phyloP scores from a whole-genome alignment of 1,140 invertebrate species.

The Aricia agestis region DNA sequence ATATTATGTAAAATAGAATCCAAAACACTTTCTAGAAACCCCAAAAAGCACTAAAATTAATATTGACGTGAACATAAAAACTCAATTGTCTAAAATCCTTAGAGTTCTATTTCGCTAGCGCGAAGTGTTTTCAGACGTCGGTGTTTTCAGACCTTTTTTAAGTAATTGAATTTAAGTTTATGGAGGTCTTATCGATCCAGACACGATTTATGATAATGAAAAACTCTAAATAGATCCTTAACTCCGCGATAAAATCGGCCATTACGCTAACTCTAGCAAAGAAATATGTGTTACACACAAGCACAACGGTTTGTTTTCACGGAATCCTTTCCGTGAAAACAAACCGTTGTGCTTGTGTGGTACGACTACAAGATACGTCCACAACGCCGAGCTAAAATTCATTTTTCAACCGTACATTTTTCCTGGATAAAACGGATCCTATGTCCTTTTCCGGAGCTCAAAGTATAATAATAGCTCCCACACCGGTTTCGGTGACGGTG shows the following conservation, averaged over 20 bases:
- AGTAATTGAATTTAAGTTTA: slow-evolving; percentile 17
- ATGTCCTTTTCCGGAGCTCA: no score
- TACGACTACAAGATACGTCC: no score
- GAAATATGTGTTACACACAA: background rate
- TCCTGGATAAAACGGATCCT: no score
- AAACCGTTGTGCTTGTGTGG: background rate
- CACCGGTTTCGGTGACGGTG: no score
- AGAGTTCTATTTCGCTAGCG: slow-evolving; percentile 6
- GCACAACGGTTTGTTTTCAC: no score
- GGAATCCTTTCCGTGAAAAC: background rate
- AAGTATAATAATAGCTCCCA: no score
- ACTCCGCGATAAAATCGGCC: slow-evolving; percentile 8
- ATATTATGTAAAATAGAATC: background rate
- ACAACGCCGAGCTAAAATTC: no score
- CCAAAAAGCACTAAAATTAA: background rate
- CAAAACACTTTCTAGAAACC: background rate
- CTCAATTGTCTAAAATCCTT: background rate
- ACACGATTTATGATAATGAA: slow-evolving; percentile 16
- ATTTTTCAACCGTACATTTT: no score
- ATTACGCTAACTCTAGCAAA: background rate
- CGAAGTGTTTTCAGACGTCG: background rate
- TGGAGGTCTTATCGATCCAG: slow-evolving; percentile 10
- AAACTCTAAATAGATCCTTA: slow-evolving; percentile 17
- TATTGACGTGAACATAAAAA: background rate
- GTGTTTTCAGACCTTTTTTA: slow-evolving; percentile 10